phyloP scores from a whole-genome alignment of 1,140 invertebrate species.

The Macrostomum lignano region DNA sequence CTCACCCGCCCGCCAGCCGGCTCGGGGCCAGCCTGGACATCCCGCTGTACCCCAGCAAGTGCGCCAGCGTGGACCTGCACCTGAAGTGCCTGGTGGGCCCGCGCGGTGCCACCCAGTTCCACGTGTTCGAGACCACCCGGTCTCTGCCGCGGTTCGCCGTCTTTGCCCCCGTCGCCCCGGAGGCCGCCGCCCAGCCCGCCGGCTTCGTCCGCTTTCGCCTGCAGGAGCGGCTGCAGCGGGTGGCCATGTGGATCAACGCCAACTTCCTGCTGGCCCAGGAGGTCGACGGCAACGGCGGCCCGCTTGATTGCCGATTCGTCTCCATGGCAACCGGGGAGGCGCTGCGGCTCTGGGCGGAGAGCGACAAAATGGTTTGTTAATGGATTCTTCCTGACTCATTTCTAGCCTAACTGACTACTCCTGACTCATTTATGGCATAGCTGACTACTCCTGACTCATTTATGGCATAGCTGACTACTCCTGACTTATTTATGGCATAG shows the following conservation, averaged over 20 bases:
- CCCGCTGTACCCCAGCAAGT: slow-evolving; percentile 42
- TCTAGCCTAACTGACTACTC: too few relatives aligned
- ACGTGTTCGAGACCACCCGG: slow-evolving; percentile 62
- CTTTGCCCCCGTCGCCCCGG: slow-evolving; percentile 35
- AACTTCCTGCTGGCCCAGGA: slow-evolving; percentile 54
- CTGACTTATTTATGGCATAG: too few relatives aligned
- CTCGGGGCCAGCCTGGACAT: slow-evolving; percentile 24
- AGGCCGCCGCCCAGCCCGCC: slow-evolving; percentile 22
- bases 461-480: too few relatives aligned
- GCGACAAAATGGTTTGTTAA: too few relatives aligned
- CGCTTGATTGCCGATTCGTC: too few relatives aligned
- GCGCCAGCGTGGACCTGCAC: slow-evolving; percentile 56
- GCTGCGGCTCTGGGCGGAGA: too few relatives aligned
- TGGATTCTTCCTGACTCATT: too few relatives aligned
- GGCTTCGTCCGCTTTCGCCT: slow-evolving; percentile 39
- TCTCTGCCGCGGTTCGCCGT: slow-evolving; percentile 61
- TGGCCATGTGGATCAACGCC: slow-evolving; percentile 64
- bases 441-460: too few relatives aligned
- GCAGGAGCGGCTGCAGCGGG: slow-evolving; percentile 34
- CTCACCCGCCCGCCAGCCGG: slow-evolving; percentile 14
- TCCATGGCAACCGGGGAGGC: too few relatives aligned
- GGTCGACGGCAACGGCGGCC: too few relatives aligned
- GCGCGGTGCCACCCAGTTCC: slow-evolving; percentile 34
- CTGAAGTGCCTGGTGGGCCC: slow-evolving; percentile 55
- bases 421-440: too few relatives aligned